Evolutionary conservation across 2,113 vertebrate species (phyloP).

Genomic region (Rhinichthys klamathensis): DNA sequence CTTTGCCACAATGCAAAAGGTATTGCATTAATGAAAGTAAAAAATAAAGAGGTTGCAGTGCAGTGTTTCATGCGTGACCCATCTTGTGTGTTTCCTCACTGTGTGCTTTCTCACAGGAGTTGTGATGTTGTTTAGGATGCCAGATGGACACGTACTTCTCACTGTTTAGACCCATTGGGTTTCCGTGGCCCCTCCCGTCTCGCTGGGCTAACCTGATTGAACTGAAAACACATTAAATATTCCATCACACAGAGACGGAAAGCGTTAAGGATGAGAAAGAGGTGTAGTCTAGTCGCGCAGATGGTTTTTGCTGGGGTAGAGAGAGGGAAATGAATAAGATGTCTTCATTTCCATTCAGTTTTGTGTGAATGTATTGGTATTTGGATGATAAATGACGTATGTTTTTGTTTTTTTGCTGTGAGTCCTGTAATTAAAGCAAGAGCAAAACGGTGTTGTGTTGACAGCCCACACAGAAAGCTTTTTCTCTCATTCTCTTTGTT

Average conservation of each 20-base stretch:
- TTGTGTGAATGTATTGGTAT: background rate
- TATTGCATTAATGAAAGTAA: background rate
- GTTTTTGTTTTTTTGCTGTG: background rate
- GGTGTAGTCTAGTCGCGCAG: background rate
- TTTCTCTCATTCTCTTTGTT: background rate
- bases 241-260: constrained; percentile 29
- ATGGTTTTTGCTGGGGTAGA: constrained; percentile 14
- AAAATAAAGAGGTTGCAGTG: background rate
- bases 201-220: constrained; percentile 11
- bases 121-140: constrained; percentile 21
- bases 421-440: constrained; percentile 17
- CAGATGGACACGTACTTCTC: constrained; percentile 35
- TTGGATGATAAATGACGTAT: background rate
- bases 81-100: background rate
- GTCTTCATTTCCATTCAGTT: constrained; percentile 3
- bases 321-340: constrained; percentile 34
- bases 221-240: constrained; percentile 54
- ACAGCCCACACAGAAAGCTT: constrained; percentile 7
- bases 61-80: background rate
- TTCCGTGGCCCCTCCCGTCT: constrained; percentile 14
- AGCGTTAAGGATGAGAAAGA: constrained; percentile 19
- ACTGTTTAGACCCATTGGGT: constrained; percentile 14
- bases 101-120: background rate
- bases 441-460: constrained; percentile 7
- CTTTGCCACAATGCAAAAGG: background rate